phyloP scores from a whole-genome alignment of 1,140 invertebrate species.

The Drosophila simulans region DNA sequence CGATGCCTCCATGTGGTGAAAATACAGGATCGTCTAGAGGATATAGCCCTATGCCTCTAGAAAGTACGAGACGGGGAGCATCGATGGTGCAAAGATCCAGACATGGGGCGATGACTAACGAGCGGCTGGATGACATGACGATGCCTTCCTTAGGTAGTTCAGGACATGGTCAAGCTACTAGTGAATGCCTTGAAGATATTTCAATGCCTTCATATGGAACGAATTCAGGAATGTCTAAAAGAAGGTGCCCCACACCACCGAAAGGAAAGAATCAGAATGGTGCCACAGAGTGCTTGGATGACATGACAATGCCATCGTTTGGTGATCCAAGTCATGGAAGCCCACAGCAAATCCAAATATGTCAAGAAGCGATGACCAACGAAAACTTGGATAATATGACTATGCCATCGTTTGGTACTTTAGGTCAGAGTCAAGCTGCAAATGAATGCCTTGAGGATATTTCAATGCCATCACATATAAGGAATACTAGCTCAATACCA shows the following conservation, averaged over 20 bases:
- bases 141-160: conserved; percentile 4
- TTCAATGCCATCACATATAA: conserved; percentile 3
- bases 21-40: background rate
- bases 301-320: conserved; percentile 14
- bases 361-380: background rate
- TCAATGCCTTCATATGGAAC: conserved; percentile 1
- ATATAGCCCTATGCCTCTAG: background rate
- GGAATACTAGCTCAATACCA: background rate
- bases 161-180: background rate
- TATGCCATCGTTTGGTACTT: conserved; percentile 1
- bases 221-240: background rate
- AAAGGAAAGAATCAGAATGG: background rate
- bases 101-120: background rate
- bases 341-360: no score
- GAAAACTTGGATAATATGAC: conserved; percentile 12
- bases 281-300: conserved; percentile 8
- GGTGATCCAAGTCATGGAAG: background rate
- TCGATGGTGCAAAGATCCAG: background rate
- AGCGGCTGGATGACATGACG: conserved; percentile 1
- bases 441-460: conserved; percentile 5
- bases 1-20: background rate
- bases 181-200: background rate
- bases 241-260: background rate
- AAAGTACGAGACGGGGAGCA: background rate
- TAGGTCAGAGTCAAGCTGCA: background rate